Percentiles rank a stretch among this genome's conserved stretches.
These are phyloP conservation scores for Mormyrus hasselquistii DNA, from an alignment of 2,797 vertebrate genomes.

Conservation along the genomic window DNA sequence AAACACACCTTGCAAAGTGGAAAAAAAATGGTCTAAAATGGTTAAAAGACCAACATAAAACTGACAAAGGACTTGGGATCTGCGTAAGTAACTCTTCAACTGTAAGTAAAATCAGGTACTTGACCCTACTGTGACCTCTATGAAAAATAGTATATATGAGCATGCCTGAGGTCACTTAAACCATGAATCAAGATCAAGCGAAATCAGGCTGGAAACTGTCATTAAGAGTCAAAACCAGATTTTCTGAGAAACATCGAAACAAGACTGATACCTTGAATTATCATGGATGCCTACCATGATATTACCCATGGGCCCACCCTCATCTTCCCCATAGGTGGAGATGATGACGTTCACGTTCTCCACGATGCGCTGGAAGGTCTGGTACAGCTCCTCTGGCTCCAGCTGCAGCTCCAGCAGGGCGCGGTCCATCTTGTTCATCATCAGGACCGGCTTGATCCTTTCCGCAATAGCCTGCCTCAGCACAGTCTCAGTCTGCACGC, in stretches of 20 bases:
- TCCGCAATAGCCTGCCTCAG: constrained; percentile 89
- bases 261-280: constrained; percentile 1
- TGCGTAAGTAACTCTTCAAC: not conserved
- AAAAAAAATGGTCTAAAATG: not conserved
- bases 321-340: constrained; percentile 84
- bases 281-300: constrained; percentile 62
- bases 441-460: constrained; percentile 88
- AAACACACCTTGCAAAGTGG: not conserved
- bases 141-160: not conserved
- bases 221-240: not conserved
- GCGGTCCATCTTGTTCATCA: constrained; percentile 99
- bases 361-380: constrained; percentile 92
- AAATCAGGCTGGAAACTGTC: not conserved
- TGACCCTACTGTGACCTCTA: not conserved
- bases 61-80: not conserved
- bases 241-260: not conserved
- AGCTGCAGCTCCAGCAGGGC: constrained; percentile 90
- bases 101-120: not conserved
- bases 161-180: not conserved
- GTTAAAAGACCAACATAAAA: not conserved
- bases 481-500: constrained; percentile 91
- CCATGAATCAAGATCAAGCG: not conserved
- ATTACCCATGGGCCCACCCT: constrained; percentile 84
- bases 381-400: constrained; percentile 80
- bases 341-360: constrained; percentile 93